Conservation (phyloP, 2,888 invertebrate genomes). For the Agrilus biguttatus region DNA sequence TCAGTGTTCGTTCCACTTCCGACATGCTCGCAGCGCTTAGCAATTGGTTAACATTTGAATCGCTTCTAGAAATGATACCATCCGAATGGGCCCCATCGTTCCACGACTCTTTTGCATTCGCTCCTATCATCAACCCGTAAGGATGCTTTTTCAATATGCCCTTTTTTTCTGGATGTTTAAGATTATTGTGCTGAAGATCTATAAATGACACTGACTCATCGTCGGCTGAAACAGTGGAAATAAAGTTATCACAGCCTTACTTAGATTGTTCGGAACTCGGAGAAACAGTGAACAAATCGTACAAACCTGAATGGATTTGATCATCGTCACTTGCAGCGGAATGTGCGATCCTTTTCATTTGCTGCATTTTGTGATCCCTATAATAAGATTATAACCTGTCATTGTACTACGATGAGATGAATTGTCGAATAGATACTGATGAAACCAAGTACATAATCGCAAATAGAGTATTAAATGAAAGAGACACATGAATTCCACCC, state of each 20-base stretch:
- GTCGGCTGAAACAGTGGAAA: conserved; percentile 36
- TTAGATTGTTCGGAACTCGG: background rate
- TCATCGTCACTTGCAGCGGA: conserved; percentile 61
- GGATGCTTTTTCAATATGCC: conserved; percentile 81
- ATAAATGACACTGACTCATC: conserved; percentile 72
- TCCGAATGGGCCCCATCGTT: conserved; percentile 51
- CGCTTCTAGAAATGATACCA: conserved; percentile 27
- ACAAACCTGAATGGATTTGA: conserved; percentile 57
- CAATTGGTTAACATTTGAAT: conserved; percentile 48
- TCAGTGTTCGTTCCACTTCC: conserved; percentile 74
- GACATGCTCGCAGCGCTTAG: conserved; percentile 44
- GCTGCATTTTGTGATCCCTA: conserved; percentile 68
- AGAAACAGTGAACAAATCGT: conserved; percentile 1
- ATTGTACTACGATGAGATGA: too few relatives aligned
- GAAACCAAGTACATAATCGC: too few relatives aligned
- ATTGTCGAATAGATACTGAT: too few relatives aligned
- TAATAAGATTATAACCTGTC: conserved; percentile 16
- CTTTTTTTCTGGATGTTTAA: conserved; percentile 78
- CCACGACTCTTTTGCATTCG: conserved; percentile 62
- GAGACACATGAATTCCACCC: too few relatives aligned
- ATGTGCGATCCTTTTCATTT: conserved; percentile 56
- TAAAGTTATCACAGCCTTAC: too few relatives aligned
- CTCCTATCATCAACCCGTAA: conserved; percentile 57
- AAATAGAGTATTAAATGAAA: too few relatives aligned
- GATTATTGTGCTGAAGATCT: conserved; percentile 61